Base-by-base conservation (phyloP, 2,113 vertebrate genomes). In the Sinosuthora webbiana region DNA sequence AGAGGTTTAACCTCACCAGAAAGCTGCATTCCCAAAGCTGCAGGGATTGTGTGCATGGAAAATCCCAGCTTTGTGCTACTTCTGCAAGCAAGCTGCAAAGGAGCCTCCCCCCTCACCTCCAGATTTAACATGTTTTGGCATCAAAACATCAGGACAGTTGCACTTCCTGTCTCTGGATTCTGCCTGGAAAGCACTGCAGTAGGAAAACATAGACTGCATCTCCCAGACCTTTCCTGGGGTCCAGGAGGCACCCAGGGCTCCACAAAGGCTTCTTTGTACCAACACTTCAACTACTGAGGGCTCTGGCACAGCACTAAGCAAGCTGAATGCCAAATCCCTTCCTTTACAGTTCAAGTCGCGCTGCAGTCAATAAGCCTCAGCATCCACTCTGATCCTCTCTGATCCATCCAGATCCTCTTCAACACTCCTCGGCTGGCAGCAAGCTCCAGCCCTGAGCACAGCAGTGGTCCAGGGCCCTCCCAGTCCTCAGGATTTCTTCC, bases 101-200 rank as follows among this genome's bases (percentile, higher is more conserved):
- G 5, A 84, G 39, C 44, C 79, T 37, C 52, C 42, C 39, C 41
- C 37, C 37, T 62, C 14, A 11, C 25, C 53, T 27, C 62, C 65
- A 63, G 41, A 56, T 50, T 64, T 64, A 49, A 80, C 71, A 59
- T 27, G 53, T 87, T 52, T 35, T 25, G 50, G 59, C 57, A 89
- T 27, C 63, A 47, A 79, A 88, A 83, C 63, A 60, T 15, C 76
- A 44, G 84, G 60, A 42, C 15, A 1, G 2, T 35, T 27, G 53
- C 27, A 12, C n/a, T 73, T 47, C 2, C 7, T 27, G 53, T 52
- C 75, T 76, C 57, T 6, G n/a, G 65, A 33, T 4, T 85, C n/a
- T 63, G 62, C 37, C 19, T 4, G 1, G 28, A 53, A 55, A 88
- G 47, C 0, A 0, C 53, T 0, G 0, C 3, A 10, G 67, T 25